Evolutionary conservation across 2,113 vertebrate genomes (phyloP), one percentile per base, ranked within the genome.

Genomic region (Thalassoma bifasciatum): DNA sequence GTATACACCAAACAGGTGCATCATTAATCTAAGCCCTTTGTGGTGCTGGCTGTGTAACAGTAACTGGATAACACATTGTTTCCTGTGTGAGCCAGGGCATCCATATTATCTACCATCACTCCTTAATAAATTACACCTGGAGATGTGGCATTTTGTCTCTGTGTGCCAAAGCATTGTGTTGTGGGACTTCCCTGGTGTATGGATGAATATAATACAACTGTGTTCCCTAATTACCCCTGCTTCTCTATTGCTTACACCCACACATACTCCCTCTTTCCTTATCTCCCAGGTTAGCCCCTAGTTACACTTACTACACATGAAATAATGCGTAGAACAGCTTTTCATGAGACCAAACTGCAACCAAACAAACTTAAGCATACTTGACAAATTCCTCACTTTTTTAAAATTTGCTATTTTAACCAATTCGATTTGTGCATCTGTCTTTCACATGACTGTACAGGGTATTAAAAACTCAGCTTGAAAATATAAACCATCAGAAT

Each of bases 61-160:
- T 90, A 92, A 92, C 86, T 87, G 82, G 84, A 86, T 85, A 91
- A 91, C 64, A 79, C 89, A 87, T 90, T 90, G 91, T 89, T 90
- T 89, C 82, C 69, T 74, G 44, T 79, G 75, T 77, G 79, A 90
- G 81, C 82, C 66, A 66, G 62, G 73, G 69, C 80, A 86, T 91
- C 87, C 82, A 85, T 89, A 86, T 88, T 84, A 90, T 92, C 82
- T 89, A 82, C 79, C 54, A 86, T 90, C 88, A 82, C 61, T 75
- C 24, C 59, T 66, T 88, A 84, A 90, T 87, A 86, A 84, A 92
- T 92, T 85, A 88, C 79, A 83, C 83, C 82, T 81, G 53, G 64
- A 85, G 73, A 73, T 79, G 62, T 69, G 70, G 71, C 54, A 81
- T 79, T 83, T 77, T 81, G 66, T 86, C 69, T 82, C 49, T 37